A percentile compares a stretch with the other conserved stretches of the same genome.
These are phyloP conservation scores for Syngnathus floridae DNA, from an alignment of 2,113 vertebrate species.

Conservation along the genomic window DNA sequence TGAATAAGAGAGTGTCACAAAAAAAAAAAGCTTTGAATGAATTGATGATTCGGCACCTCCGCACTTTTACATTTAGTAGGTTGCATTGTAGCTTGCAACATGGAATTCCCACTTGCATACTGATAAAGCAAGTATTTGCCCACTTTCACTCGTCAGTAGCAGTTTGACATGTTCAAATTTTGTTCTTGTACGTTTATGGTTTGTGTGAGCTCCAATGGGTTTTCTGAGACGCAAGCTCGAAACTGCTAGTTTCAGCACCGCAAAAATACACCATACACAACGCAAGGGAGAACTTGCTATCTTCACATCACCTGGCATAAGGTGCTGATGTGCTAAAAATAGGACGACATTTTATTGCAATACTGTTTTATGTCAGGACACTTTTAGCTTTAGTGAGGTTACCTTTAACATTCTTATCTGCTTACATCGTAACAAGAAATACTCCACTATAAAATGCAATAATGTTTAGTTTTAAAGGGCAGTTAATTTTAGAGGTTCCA, in stretches of 20 bases:
- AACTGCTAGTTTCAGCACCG: constrained; percentile 25
- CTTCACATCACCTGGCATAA: constrained; percentile 51
- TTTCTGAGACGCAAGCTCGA: neutral
- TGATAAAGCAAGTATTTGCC: constrained; percentile 12
- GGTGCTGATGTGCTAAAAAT: constrained; percentile 62
- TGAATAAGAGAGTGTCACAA: constrained; percentile 37
- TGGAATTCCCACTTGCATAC: neutral
- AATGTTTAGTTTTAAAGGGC: no score
- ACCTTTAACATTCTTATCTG: no score
- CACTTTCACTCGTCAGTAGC: neutral
- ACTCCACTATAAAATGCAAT: no score
- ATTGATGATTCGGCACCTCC: constrained; percentile 12
- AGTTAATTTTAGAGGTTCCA: no score
- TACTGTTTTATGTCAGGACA: neutral
- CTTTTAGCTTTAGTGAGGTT: neutral
- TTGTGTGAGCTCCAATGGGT: constrained; percentile 26
- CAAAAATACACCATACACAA: constrained; percentile 30
- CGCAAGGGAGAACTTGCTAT: constrained; percentile 41
- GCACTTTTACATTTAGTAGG: constrained; percentile 32
- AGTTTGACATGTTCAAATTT: neutral
- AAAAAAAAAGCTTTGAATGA: constrained; percentile 32
- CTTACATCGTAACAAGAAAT: no score
- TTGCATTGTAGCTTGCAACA: constrained; percentile 47
- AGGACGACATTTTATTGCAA: constrained; percentile 12
- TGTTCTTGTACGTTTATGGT: neutral